Evolutionary conservation across 2,888 invertebrate genomes (phyloP), one percentile per base, ranked within the genome.

Genomic region (Fabriciana adippe): DNA sequence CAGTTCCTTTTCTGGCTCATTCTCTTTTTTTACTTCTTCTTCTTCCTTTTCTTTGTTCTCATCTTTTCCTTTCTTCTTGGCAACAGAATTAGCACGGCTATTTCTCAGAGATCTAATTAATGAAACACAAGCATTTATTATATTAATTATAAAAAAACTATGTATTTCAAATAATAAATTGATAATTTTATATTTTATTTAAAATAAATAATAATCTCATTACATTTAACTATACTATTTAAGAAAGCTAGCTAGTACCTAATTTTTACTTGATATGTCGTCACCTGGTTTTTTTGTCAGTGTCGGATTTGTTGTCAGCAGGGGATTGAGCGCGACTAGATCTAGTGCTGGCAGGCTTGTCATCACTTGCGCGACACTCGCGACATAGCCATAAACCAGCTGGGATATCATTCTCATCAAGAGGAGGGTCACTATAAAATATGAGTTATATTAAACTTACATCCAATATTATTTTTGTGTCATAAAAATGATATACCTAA

Each of bases 381-480:
- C 97, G 96, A 80, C 99, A 99, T 72, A 97, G 87, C 98, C 98
- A 99, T 85, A 97, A 96, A 0, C 98, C 98, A 59, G 94, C 93
- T 0, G 99, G 99, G 74, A 98, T 96, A 81, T 98, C 97, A 74
- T 96, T 95, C 80, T 97, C 97, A 69, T 96, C 96, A 65, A 99
- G 87, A 0, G 99, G 98, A 2, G 99, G 99, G 90, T 99, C 97
- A 91, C 98, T 98, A 26, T 26, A 26, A 84, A 1, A 87, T 87
- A 72, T 31, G 48, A 3, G 11, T 51, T 51, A 6, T 50, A n/a
- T 11, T 41, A 41, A 8, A 11, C 8, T 41, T 11, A 41, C 35
- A 35, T 35, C 35, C 35, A 41, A 11, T 41, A 41, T 35, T 6
- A 41, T 11, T 41, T 41, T 41, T 11, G 11, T 41, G 35, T 41